Percentiles rank a stretch among this genome's conserved stretches.
Conservation (phyloP, 2,888 invertebrate genomes). For the Diaperis boleti region DNA sequence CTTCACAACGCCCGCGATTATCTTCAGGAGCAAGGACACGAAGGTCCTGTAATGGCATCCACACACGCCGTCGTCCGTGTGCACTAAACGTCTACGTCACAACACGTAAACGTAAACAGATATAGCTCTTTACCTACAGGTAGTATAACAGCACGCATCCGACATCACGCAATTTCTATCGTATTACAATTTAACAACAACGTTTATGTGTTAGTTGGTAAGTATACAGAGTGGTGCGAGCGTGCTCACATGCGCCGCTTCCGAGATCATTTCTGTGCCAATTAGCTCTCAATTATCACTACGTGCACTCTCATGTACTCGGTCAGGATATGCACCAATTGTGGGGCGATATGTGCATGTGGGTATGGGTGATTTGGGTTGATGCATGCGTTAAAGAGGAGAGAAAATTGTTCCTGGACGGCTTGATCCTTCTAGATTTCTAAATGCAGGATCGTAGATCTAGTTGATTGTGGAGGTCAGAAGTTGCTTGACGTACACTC, state of each 20-base stretch:
- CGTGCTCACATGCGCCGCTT: conserved; percentile 51
- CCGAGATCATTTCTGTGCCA: conserved; percentile 53
- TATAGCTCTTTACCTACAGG: conserved; percentile 55
- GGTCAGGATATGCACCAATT: conserved; percentile 39
- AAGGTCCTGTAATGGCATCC: conserved; percentile 49
- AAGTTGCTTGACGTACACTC: too few relatives aligned
- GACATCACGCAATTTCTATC: conserved; percentile 53
- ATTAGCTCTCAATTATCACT: conserved; percentile 56
- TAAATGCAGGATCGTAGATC: too few relatives aligned
- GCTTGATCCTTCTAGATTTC: too few relatives aligned
- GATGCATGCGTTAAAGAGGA: too few relatives aligned
- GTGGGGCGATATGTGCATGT: background rate
- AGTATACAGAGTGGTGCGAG: too few relatives aligned
- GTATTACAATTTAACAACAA: conserved; percentile 47
- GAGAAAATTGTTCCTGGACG: too few relatives aligned
- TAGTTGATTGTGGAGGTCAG: too few relatives aligned
- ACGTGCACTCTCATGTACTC: conserved; percentile 43
- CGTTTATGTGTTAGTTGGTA: too few relatives aligned
- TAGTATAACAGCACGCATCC: conserved; percentile 50
- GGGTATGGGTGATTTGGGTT: background rate
- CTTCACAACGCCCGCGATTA: background rate
- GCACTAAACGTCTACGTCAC: conserved; percentile 29
- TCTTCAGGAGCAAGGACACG: conserved; percentile 6
- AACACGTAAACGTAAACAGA: conserved; percentile 54
- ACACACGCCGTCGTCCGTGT: conserved; percentile 41